Evolutionary conservation across 35 echinoderm and acorn worm species (phyloP).

Genomic region (Eucidaris tribuloides): DNA sequence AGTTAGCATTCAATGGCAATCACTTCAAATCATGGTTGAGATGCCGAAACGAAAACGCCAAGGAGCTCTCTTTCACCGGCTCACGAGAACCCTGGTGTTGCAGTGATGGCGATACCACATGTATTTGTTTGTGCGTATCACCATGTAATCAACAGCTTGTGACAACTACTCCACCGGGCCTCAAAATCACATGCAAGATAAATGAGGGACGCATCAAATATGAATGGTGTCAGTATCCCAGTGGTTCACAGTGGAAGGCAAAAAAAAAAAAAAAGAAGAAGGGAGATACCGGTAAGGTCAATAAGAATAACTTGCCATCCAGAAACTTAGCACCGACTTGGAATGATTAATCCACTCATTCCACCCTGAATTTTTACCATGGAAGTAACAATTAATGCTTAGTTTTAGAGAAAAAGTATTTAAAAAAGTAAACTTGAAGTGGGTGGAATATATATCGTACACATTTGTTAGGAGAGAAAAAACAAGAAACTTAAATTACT

Average conservation of each 20-base stretch:
- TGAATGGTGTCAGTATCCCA: too few relatives aligned
- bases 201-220: constrained; percentile 30
- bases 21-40: constrained; percentile 3
- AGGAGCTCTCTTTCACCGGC: not conserved
- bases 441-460: too few relatives aligned
- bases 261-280: not conserved
- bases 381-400: too few relatives aligned
- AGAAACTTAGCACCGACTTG: too few relatives aligned
- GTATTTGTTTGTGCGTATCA: constrained; percentile 11
- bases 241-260: not conserved
- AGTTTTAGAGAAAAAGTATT: too few relatives aligned
- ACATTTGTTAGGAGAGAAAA: too few relatives aligned
- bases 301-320: too few relatives aligned
- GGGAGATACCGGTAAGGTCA: not conserved
- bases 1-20: not conserved
- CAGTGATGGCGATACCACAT: too few relatives aligned
- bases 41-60: constrained; percentile 5
- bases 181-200: constrained; percentile 15
- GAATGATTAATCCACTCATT: too few relatives aligned
- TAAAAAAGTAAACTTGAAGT: too few relatives aligned
- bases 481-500: too few relatives aligned
- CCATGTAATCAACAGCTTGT: constrained; percentile 17
- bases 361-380: too few relatives aligned
- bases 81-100: not conserved
- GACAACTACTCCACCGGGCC: not conserved